Evolutionary conservation across 2,888 invertebrate genomes (phyloP), one percentile per base, ranked within the genome.

Genomic region (Brachynemurus nebulosus): DNA sequence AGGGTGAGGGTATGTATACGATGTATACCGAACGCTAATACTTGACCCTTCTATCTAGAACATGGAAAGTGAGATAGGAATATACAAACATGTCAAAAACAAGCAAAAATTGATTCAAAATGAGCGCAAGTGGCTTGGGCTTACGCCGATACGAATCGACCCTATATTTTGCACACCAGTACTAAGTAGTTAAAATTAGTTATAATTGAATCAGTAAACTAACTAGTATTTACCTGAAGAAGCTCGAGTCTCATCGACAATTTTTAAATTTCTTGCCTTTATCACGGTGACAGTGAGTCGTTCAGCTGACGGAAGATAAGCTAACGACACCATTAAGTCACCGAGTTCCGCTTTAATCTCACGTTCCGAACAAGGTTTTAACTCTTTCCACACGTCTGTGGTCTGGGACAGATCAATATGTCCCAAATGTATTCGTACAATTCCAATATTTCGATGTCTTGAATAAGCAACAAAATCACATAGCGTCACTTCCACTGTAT

Each of bases 401-500:
- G 69, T 71, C 44, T 72, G 68, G n/a, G 66, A 67, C 3, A 78
- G 59, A 51, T 76, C 74, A 44, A 77, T 57, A 49, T 65, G 65
- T 4, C 66, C 64, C 48, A 80, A 54, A 1, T 73, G 69, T 14
- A 79, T 57, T 53, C 73, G 72, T 4, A 69, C 62, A 44, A 74
- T 73, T 6, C 80, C 80, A 45, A 80, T 71, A 54, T 73, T 75
- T 42, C 75, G 74, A 53, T 80, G 78, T 1, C 75, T 65, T 0
- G 71, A 70, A 56, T 74, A 76, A 3, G 77, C 74, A 57, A 79
- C 78, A 49, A 75, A 78, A 54, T 80, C 76, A 53, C 73, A 78
- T 0, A 80, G 55, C 4, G 78, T 59, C 41, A 80, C 65, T 59
- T 80, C 78, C 46, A 80, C 60, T 1, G 70, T 72, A 42, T 72